Percentiles rank a stretch among this genome's conserved stretches.
Evolutionary conservation across 2,888 invertebrate species (phyloP).

Genomic region (Caenorhabditis wallacei): DNA sequence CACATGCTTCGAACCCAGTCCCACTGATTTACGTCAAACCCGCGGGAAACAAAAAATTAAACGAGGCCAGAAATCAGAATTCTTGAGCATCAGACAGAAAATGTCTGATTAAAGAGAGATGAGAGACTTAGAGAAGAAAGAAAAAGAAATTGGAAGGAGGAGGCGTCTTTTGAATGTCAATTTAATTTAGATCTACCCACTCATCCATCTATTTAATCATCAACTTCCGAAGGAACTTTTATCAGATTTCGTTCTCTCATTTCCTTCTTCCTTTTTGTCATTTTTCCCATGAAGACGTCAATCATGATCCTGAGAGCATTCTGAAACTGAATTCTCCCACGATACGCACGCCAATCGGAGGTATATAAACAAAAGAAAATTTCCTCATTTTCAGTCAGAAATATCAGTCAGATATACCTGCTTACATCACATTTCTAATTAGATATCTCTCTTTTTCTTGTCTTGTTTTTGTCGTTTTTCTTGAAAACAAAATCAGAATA

Average conservation of each 20-base stretch:
- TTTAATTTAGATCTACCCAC: constrained; percentile 32
- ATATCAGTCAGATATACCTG: constrained; percentile 9
- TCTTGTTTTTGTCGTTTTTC: constrained; percentile 13
- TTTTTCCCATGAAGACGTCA: constrained; percentile 15
- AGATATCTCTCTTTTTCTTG: constrained; percentile 14
- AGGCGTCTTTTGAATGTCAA: constrained; percentile 43
- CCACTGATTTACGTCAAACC: constrained; percentile 20
- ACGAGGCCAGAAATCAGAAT: constrained; percentile 37
- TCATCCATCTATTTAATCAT: constrained; percentile 9
- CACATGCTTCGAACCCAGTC: constrained; percentile 23
- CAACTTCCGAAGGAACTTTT: not conserved
- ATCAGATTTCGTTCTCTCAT: not conserved
- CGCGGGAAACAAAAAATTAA: constrained; percentile 16
- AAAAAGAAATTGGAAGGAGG: not conserved
- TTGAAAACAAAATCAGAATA: constrained; percentile 11
- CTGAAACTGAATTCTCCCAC: constrained; percentile 37
- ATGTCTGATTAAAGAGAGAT: not conserved
- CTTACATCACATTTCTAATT: constrained; percentile 22
- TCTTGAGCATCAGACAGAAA: not conserved
- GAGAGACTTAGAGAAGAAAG: not conserved
- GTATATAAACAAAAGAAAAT: constrained; percentile 17
- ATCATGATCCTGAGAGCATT: not conserved
- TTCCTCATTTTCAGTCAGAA: not conserved
- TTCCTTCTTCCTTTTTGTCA: constrained; percentile 13
- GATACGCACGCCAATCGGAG: constrained; percentile 14